Evolutionary conservation across 1,140 invertebrate genomes (phyloP), one percentile per base, ranked within the genome.

Genomic region (Macrocentrus cingulum): DNA sequence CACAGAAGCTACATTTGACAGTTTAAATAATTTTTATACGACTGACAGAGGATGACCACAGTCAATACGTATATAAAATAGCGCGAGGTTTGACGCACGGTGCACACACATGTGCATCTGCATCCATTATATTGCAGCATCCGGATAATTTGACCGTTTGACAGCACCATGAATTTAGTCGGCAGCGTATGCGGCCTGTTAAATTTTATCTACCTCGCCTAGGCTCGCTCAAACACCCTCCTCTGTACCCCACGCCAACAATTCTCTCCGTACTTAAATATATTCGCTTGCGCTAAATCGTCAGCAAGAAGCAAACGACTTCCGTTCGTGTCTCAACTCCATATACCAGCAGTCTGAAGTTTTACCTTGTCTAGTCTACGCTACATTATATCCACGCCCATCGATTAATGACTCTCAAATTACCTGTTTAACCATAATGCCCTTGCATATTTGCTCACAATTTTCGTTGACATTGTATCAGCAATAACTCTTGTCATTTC

Each of bases 121-220:
- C 46, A 46, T 50, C 45, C 36, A 50, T 50, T 56, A 56, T n/a
- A n/a, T 49, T 41, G 20, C 54, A 56, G 44, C 54, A 57, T 49
- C 36, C 45, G 15, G 34, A 50, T 57, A 57, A 36, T 60, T 51
- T 61, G 46, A 61, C 42, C 53, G 48, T 61, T 60, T 61, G 51
- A 53, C 20, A 53, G 54, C 45, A 46, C 59, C 53, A 61, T 61
- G 36, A 61, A 61, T 61, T 61, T 39, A 50, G 42, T 37, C 29
- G 25, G 48, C n/a, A n/a, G n/a, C n/a, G 46, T 60, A 60, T 37
- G 48, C 23, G 45, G 39, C 53, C 54, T 48, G 59, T 61, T 61
- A 61, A 61, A 61, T 56, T 61, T 61, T 61, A 61, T 61, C 59
- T 54, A 46, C 36, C 46, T 61, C 48, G 41, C 45, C 53, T 57